Conservation (phyloP, 2,888 invertebrate genomes). For the Pyrocoelia pectoralis region DNA sequence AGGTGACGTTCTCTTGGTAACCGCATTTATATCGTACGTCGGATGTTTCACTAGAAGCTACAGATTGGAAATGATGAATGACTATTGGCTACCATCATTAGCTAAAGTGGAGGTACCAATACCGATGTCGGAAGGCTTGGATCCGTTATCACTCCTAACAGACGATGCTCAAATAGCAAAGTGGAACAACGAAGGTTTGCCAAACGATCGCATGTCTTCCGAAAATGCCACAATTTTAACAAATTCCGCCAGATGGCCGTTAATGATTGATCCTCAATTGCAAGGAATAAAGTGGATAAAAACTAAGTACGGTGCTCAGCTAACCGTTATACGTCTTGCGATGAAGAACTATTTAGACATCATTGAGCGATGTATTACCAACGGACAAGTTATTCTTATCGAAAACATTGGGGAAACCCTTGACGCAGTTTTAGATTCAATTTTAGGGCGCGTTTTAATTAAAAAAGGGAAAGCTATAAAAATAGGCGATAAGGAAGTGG, state of each 20-base stretch:
- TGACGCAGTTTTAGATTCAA: conserved; percentile 90
- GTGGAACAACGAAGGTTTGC: conserved; percentile 95
- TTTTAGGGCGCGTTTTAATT: conserved; percentile 86
- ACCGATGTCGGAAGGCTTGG: conserved; percentile 79
- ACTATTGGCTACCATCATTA: conserved; percentile 84
- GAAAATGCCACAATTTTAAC: conserved; percentile 94
- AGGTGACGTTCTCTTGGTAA: conserved; percentile 87
- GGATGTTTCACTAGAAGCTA: conserved; percentile 92
- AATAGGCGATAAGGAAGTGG: conserved; percentile 93
- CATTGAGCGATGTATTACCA: conserved; percentile 72
- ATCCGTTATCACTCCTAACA: conserved; percentile 85
- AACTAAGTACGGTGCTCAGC: conserved; percentile 76
- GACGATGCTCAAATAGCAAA: conserved; percentile 92
- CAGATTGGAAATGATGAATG: conserved; percentile 77
- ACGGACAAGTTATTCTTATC: conserved; percentile 80
- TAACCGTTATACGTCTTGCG: conserved; percentile 80
- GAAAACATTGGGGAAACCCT: conserved; percentile 91
- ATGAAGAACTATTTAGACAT: conserved; percentile 84
- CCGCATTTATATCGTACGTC: conserved; percentile 94
- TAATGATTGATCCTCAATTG: conserved; percentile 91
- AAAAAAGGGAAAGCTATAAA: conserved; percentile 84
- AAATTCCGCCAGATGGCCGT: conserved; percentile 90
- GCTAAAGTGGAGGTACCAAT: conserved; percentile 75
- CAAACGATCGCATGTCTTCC: conserved; percentile 91
- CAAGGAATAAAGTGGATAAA: conserved; percentile 97